phyloP scores from a whole-genome alignment of 2,888 invertebrate genomes.

The Plebejus argus region DNA sequence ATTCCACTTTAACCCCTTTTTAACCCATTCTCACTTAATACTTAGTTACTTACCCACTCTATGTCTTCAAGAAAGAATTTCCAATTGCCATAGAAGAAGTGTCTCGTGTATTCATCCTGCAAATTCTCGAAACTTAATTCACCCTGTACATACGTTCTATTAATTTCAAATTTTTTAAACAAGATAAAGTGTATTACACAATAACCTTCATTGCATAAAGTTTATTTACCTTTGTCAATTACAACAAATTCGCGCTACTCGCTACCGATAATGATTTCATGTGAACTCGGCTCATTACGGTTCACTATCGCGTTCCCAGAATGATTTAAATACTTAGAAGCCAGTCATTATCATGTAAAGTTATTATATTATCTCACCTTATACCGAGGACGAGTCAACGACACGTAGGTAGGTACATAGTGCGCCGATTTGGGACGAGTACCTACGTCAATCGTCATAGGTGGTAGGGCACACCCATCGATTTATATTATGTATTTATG shows the following conservation, averaged over 20 bases:
- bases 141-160: background rate
- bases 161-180: too few species aligned
- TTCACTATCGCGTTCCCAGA: slow-evolving; percentile 40
- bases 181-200: slow-evolving; percentile 6
- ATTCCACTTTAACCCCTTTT: too few species aligned
- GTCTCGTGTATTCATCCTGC: too few species aligned
- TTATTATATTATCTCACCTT: slow-evolving; percentile 35
- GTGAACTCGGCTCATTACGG: slow-evolving; percentile 31
- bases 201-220: slow-evolving; percentile 22
- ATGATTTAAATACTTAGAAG: slow-evolving; percentile 43
- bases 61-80: too few species aligned
- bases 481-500: too few species aligned
- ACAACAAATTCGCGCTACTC: slow-evolving; percentile 20
- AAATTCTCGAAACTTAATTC: too few species aligned
- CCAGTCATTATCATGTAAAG: slow-evolving; percentile 38
- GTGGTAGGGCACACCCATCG: background rate
- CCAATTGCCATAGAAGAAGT: too few species aligned
- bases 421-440: background rate
- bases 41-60: too few species aligned
- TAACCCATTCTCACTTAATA: too few species aligned
- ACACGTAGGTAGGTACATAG: background rate
- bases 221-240: slow-evolving; percentile 30
- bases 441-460: background rate
- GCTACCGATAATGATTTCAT: slow-evolving; percentile 32
- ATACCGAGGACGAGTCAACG: slow-evolving; percentile 21